Percentiles rank a stretch among this genome's conserved stretches.
These are phyloP conservation scores for Sabatieria punctata DNA, from an alignment of 2,888 invertebrate genomes.

Conservation along the genomic window DNA sequence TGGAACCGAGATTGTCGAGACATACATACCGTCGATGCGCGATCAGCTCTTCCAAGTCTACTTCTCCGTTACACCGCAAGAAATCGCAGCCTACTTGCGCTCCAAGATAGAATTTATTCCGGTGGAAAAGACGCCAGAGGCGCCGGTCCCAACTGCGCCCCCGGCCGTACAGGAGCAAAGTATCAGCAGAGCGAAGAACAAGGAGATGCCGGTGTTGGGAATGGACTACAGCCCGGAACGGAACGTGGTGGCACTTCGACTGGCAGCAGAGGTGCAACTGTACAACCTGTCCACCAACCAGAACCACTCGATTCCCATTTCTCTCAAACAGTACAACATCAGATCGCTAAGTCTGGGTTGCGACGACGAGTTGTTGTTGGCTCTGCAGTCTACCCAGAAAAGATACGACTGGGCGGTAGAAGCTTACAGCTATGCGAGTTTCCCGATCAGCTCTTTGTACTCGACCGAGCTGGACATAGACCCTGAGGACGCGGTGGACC, in stretches of 20 bases:
- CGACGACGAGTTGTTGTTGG: slow-evolving; percentile 3
- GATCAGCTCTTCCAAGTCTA: slow-evolving; percentile 7
- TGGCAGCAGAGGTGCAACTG: neutral
- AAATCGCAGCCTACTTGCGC: neutral
- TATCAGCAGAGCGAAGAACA: neutral
- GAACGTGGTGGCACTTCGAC: neutral
- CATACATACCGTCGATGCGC: neutral
- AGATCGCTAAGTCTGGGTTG: neutral
- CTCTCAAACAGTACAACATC: neutral
- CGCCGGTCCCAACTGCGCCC: neutral
- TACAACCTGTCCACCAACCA: neutral
- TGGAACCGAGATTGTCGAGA: slow-evolving; percentile 7
- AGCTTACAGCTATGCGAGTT: neutral
- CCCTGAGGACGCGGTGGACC: slow-evolving; percentile 8
- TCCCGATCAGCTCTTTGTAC: slow-evolving; percentile 2
- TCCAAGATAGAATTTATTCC: neutral
- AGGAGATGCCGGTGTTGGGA: neutral
- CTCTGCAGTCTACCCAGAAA: slow-evolving; percentile 6
- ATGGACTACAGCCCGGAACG: neutral
- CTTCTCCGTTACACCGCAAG: slow-evolving; percentile 8
- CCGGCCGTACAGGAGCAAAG: neutral
- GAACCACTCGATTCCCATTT: neutral
- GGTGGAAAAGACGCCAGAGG: neutral
- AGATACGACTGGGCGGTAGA: slow-evolving; percentile 8
- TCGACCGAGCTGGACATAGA: slow-evolving; percentile 9